Evolutionary conservation across 2,888 invertebrate species (phyloP), one percentile per base, ranked within the genome.

Genomic region (Drosophila anomelani): DNA sequence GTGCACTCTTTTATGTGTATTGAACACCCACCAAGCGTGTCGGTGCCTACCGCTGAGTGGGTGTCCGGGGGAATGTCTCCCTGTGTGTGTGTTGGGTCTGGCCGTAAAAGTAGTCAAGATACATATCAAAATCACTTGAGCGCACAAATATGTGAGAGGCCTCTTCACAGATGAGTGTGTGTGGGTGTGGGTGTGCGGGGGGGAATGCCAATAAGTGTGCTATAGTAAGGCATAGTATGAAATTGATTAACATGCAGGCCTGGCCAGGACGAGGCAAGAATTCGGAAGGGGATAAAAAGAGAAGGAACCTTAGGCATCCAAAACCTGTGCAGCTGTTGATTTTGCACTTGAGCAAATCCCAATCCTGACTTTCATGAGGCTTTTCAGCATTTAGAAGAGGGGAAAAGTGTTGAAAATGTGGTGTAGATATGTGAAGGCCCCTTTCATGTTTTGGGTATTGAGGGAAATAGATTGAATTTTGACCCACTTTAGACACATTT

Each of bases 161-260:
- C 41, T 38, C 46, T 67, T 34, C 36, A 46, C 54, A 34, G 38
- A 44, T 46, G 66, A 34, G 17, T 44, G 44, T 55, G 53, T 43
- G 70, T 51, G 36, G 39, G 51, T 51, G 46, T 47, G 47, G 44
- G 55, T 20, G 20, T 20, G 49, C 34, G 23, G 29, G n/a, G 49
- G 67, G 20, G 7, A 46, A 46, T 59, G 78, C 78, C 77, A 77
- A 78, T 84, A 81, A 84, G 79, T 78, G 66, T 75, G 87, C 88
- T 77, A 76, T 56, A 67, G 62, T 71, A 34, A 36, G 47, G 67
- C 67, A 61, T 56, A 44, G 44, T 44, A 72, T 71, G 44, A 58
- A 86, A 88, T 86, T 84, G 84, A 85, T 81, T 86, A 83, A 77
- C 75, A 74, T 54, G 77, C 73, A 66, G 58, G 46, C 62, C 8